A percentile compares a stretch with the other conserved stretches of the same genome.
These are phyloP conservation scores for Excalfactoria chinensis DNA, from an alignment of 2,113 vertebrate species.

Conservation along the genomic window DNA sequence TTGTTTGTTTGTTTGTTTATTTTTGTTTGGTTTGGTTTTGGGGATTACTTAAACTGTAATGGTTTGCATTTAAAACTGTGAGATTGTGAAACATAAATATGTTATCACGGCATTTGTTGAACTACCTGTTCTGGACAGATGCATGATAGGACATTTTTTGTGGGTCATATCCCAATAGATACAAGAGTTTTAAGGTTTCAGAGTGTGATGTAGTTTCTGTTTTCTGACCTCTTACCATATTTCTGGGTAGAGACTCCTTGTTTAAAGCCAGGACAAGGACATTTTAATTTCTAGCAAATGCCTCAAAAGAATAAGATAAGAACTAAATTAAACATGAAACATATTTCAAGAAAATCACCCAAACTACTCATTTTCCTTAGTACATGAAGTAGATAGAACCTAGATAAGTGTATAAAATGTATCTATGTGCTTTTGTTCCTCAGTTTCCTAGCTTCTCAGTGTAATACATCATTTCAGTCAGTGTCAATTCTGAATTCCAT, in stretches of 20 bases:
- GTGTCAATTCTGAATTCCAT: neutral
- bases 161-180: neutral
- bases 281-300: neutral
- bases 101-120: neutral
- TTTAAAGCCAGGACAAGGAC: neutral
- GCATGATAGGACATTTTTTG: neutral
- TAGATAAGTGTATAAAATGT: neutral
- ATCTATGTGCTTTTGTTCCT: neutral
- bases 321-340: neutral
- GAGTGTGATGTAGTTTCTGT: neutral
- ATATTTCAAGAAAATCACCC: neutral
- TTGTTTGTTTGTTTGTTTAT: neutral
- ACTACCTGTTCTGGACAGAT: neutral
- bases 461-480: neutral
- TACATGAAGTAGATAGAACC: neutral
- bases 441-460: neutral
- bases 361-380: neutral
- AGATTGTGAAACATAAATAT: neutral
- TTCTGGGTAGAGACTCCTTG: neutral
- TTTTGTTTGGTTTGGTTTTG: rapidly evolving
- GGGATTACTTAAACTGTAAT: neutral
- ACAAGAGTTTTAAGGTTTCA: neutral
- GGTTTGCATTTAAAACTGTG: neutral
- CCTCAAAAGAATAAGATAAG: neutral
- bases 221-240: neutral